A percentile compares a stretch with the other conserved stretches of the same genome.
Conservation (phyloP, 2,888 invertebrate genomes). For the Kuschelorhynchus macadamiae region DNA sequence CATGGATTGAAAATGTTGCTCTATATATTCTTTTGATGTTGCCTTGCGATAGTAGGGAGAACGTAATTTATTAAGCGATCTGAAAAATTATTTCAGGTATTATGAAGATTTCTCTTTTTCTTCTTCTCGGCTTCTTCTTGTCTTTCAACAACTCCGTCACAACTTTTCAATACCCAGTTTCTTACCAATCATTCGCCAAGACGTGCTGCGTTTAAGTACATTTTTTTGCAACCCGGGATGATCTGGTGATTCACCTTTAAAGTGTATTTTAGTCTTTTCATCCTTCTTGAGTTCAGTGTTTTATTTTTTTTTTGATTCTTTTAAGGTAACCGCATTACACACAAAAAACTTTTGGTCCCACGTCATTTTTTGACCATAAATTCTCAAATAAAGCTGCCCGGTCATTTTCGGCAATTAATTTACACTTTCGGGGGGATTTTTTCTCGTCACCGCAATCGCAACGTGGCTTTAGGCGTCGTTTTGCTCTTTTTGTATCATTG, state of each 20-base stretch:
- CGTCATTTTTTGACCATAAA: slow-evolving; percentile 30
- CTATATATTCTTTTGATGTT: slow-evolving; percentile 2
- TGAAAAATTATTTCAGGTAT: slow-evolving; percentile 15
- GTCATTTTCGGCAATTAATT: slow-evolving; percentile 23
- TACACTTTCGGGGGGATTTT: background rate
- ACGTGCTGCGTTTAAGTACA: slow-evolving; percentile 16
- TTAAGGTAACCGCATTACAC: slow-evolving; percentile 21
- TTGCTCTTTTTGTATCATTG: slow-evolving; percentile 19
- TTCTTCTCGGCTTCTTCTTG: background rate
- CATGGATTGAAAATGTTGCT: slow-evolving; percentile 18
- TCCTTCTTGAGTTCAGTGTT: slow-evolving; percentile 1
- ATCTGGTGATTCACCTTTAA: slow-evolving; percentile 1
- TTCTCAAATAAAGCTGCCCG: slow-evolving; percentile 23
- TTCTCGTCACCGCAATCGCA: slow-evolving; percentile 21
- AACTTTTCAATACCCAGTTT: slow-evolving; percentile 11
- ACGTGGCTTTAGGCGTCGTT: slow-evolving; percentile 22
- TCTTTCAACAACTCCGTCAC: slow-evolving; percentile 5
- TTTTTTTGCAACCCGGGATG: slow-evolving; percentile 1
- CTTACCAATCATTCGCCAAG: slow-evolving; percentile 18
- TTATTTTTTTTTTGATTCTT: slow-evolving; percentile 12
- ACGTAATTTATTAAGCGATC: slow-evolving; percentile 14
- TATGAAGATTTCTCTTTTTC: background rate
- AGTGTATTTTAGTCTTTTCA: slow-evolving; percentile 4
- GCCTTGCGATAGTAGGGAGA: slow-evolving; percentile 12
- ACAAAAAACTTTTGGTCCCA: slow-evolving; percentile 43